Evolutionary conservation across 2,888 invertebrate genomes (phyloP), one percentile per base, ranked within the genome.

Genomic region (Eumerus sabulonum): DNA sequence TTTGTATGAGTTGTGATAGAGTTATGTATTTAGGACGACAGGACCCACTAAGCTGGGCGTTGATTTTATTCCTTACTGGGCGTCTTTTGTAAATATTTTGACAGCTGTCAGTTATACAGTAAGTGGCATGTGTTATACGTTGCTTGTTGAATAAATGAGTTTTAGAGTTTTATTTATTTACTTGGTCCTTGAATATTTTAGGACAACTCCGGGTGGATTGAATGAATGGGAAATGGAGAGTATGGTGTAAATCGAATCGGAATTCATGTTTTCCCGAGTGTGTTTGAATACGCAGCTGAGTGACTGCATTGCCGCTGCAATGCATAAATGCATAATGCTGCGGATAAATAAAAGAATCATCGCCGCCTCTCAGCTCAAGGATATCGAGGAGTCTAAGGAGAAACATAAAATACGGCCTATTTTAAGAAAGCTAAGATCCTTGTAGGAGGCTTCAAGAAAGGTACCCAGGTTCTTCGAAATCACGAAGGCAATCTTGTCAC

Each of bases 31-130:
- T 48, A 66, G 35, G 27, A 19, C 18, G 7, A 12, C 14, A 9
- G 40, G 51, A 54, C 63, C 71, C 42, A n/a, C 63, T 53, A 64
- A 53, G 27, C 19, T 38, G 14, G 14, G 40, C 40, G n/a, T n/a
- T 11, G 40, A 9, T 13, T 14, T 48, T 16, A 38, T 17, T 62
- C 38, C 38, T 36, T 54, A 4, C 56, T n/a, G 11, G 17, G 2
- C 40, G 12, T 35, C 19, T 19, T 44, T 38, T 38, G 84, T 84
- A 87, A 87, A 87, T 86, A 86, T 87, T 87, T 87, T 87, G 87
- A 86, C 87, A 87, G 87, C 87, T 77, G 98, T 96, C 88, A 99
- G 85, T 84, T 83, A 83, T 94, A 13, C 14, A 44, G 42, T 64
- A 60, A 73, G 66, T 73, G 73, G 42, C 57, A 18, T 45, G 45